Conservation (phyloP, 2,888 invertebrate species). For the Antheraea yamamai region DNA sequence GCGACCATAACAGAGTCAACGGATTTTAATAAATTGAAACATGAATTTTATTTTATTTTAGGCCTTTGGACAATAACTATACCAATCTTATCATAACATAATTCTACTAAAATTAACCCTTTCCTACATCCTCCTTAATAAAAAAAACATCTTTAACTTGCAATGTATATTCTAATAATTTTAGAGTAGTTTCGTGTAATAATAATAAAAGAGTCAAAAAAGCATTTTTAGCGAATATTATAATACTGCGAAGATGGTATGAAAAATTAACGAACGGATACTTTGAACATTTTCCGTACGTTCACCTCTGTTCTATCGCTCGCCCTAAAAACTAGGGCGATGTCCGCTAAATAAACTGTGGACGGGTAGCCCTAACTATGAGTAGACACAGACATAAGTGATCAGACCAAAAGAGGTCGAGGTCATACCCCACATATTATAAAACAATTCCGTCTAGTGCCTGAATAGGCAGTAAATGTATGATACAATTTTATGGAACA, state of each 20-base stretch:
- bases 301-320: conserved; percentile 44
- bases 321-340: conserved; percentile 44
- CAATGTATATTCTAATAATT: neutral
- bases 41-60: neutral
- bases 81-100: too few species aligned
- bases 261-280: conserved; percentile 28
- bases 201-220: neutral
- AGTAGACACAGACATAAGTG: conserved; percentile 39
- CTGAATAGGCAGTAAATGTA: conserved; percentile 23
- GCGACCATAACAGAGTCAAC: neutral
- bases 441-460: conserved; percentile 20
- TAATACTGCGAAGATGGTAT: conserved; percentile 16
- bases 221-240: too few species aligned
- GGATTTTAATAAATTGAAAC: neutral
- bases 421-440: conserved; percentile 26
- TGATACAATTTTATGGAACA: neutral
- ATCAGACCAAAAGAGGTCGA: conserved; percentile 45
- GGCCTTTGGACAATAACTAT: too few species aligned
- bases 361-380: conserved; percentile 46
- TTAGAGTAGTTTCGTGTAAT: neutral
- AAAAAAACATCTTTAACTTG: too few species aligned
- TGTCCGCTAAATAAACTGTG: conserved; percentile 42
- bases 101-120: too few species aligned
- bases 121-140: too few species aligned
- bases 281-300: conserved; percentile 41